Base-by-base conservation (phyloP, 2,797 vertebrate genomes). In the Tragelaphus oryx region DNA sequence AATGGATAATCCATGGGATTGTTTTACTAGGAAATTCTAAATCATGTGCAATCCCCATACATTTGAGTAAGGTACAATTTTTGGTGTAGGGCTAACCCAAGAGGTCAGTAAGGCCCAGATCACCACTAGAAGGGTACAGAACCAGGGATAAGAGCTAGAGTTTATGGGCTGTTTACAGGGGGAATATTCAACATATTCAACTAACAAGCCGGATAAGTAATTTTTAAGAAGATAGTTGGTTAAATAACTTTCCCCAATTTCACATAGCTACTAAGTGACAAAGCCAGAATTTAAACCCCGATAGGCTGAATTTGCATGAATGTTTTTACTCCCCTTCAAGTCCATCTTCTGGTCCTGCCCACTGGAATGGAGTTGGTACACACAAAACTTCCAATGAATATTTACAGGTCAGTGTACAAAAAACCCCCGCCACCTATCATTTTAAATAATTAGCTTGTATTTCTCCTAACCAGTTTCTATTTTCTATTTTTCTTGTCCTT, bases 401-500 rank as follows among this genome's bases (percentile, higher is more conserved):
- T 37, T 85, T 90, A 62, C 5, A 46, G 88, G 44, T 37, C 37
- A 87, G 60, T 26, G 24, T 87, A 54, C 12, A 68, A 59, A 57
- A 48, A 54, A 0, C 16, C 60, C 8, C n/a, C 62, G 33, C 52
- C 65, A 68, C 30, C n/a, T 89, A 75, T 80, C 22, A 65, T 87
- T 84, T 68, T 17, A 83, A 82, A 83, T 89, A 89, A 89, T 68
- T 88, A 81, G 24, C 44, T 28, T 88, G 46, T 13, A 65, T 87
- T 86, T 96, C 55, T 65, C 62, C 12, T 92, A 87, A 89, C 37
- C 68, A 24, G 65, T 57, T 87, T 71, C 14, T 26, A 84, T 79
- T 91, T 96, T 95, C 37, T 84, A 3, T 87, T 94, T 93, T 96
- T 57, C 13, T 84, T 87, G 12, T 90, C 52, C 46, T 87, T 92